Base-by-base conservation (phyloP, 2,888 invertebrate genomes). In the Agrilus mali region DNA sequence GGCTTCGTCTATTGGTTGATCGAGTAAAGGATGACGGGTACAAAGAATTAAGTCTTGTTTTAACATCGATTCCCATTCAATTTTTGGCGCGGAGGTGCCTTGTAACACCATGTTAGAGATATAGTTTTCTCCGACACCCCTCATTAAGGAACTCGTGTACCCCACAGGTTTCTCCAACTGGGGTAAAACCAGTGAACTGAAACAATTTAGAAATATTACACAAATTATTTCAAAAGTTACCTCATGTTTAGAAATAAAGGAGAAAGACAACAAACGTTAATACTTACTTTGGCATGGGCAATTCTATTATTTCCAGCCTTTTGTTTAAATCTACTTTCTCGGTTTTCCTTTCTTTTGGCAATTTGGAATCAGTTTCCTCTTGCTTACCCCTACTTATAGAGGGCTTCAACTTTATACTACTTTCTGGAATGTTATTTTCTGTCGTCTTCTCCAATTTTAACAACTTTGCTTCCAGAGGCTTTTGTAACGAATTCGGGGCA, bases 41-140 rank as follows among this genome's bases (percentile, higher is more conserved):
- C 71, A 65, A 47, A 74, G 55, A 38, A 67, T 60, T 37, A 77
- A 59, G 59, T 77, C 75, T 49, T 68, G 69, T 46, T 68, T 68
- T 34, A 77, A 58, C 47, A 60, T 60, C 41, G 63, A 59, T 61
- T 81, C 80, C 80, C 81, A 82, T 41, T 64, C 64, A 7, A 63
- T 61, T 22, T 75, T 73, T 16, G 72, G 71, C 12, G 73, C 68
- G 44, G 71, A 66, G 40, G 75, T 77, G 54, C 79, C 81, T 76
- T 87, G 87, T 56, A 86, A 70, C 48, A 84, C 77, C 74, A 86
- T 77, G 69, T 82, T 80, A 55, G 83, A 75, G 60, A 81, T 74
- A 62, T 82, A 83, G 56, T 77, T 77, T 57, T 80, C 76, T 44
- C 72, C 73, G 39, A 79, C 65, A 37, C 75, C 77, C 20, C 80